Percentiles rank a stretch among this genome's conserved stretches.
Evolutionary conservation across 2,113 vertebrate genomes (phyloP).

Genomic region (Pomatostomus ruficeps): DNA sequence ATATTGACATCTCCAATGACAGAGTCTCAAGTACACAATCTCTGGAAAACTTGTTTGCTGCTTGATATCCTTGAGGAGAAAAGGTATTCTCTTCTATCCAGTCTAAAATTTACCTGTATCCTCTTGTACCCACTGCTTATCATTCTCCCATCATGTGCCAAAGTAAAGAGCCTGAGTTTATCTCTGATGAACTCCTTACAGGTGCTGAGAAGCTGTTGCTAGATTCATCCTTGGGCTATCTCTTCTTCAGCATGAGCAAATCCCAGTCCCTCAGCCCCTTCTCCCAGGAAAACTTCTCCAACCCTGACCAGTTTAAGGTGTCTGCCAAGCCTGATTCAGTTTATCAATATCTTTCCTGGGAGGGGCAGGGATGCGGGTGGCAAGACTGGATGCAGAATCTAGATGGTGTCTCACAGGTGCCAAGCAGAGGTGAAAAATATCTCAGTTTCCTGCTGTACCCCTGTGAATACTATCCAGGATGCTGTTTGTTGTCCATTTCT

Average conservation of each 20-base stretch:
- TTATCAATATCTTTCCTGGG: background rate
- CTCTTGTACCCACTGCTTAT: background rate
- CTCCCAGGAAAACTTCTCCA: background rate
- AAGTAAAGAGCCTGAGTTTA: background rate
- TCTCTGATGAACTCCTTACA: background rate
- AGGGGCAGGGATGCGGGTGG: accelerated
- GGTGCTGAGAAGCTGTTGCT: background rate
- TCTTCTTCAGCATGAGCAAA: background rate
- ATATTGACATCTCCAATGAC: background rate
- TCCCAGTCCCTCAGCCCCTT: background rate
- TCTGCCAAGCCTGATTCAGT: background rate
- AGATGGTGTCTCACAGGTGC: background rate
- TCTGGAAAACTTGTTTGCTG: background rate
- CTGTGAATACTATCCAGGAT: background rate
- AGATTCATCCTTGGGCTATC: background rate
- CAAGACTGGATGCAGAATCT: background rate
- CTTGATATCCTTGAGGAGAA: background rate
- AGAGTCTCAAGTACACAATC: background rate
- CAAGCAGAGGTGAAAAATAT: background rate
- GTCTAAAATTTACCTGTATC: background rate
- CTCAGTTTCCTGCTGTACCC: background rate
- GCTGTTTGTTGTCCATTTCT: background rate
- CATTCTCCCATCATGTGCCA: background rate
- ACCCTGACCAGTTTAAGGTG: background rate
- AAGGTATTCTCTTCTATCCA: background rate